Base-by-base conservation (phyloP, 2,888 invertebrate species). In the Lydus trimaculatus region DNA sequence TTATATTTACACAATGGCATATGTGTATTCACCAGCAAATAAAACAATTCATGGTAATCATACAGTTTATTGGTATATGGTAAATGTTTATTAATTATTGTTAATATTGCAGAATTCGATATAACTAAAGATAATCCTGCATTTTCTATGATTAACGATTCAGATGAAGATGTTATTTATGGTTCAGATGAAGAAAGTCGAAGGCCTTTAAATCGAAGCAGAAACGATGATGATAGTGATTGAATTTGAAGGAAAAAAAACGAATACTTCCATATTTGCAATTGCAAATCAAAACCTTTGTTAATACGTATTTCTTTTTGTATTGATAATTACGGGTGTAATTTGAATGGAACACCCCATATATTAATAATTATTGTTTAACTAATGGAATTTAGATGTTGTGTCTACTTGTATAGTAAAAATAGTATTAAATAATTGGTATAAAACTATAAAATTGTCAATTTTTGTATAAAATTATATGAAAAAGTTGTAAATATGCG, bases 91-190 rank as follows among this genome's bases (percentile, higher is more conserved):
- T 61, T 56, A 60, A 33, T 36, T 2, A 23, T 48, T 11, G 9
- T 2, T 1, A 48, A 20, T 74, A 75, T 88, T 88, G 67, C 88
- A 94, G 97, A 97, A 86, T 90, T 94, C 62, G 91, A 94, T 62
- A 95, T 98, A 77, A 95, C 96, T 63, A 98, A 97, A 87, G 98
- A 98, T 87, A 98, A 98, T 87, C 98, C 98, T 61, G 94, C 97
- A 13, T 95, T 98, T 85, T 98, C 98, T 25, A 98, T 99, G 98
- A 92, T 98, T 78, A 98, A 98, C 85, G 98, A 99, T 82, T 98
- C 97, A 0, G 98, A 98, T 82, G 98, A 98, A 85, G 97, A 97
- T 75, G 96, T 98, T 9, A 94, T 97, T 79, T 98, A 97, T 84
- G 97, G 97, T 25, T 95, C 95, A 0, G 95, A 95, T 74, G 95